phyloP scores from a whole-genome alignment of 2,888 invertebrate genomes.

The Acronicta aceris region DNA sequence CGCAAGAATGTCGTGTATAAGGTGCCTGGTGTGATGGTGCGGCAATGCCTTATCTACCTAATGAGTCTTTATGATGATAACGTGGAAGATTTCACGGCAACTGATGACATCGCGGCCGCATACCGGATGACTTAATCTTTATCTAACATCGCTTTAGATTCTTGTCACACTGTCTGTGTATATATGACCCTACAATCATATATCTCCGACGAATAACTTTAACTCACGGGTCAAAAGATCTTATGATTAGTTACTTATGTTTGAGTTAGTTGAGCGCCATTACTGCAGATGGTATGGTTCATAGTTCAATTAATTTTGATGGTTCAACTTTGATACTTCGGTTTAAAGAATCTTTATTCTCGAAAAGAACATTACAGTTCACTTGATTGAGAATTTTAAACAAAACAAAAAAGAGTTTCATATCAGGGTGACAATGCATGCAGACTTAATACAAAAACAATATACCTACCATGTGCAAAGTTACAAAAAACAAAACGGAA shows the following conservation, averaged over 20 bases:
- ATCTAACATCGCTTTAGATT: slow-evolving; percentile 40
- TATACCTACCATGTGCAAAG: too few relatives aligned
- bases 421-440: too few relatives aligned
- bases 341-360: too few relatives aligned
- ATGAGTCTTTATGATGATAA: slow-evolving; percentile 36
- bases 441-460: too few relatives aligned
- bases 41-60: slow-evolving; percentile 41
- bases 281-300: slow-evolving; percentile 26
- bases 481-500: too few relatives aligned
- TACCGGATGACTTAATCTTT: slow-evolving; percentile 45
- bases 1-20: slow-evolving; percentile 31
- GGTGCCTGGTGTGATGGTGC: slow-evolving; percentile 26
- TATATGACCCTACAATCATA: slow-evolving; percentile 28
- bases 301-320: slow-evolving; percentile 49
- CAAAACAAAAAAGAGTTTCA: too few relatives aligned
- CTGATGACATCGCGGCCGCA: slow-evolving; percentile 26
- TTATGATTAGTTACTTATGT: slow-evolving; percentile 48
- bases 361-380: too few relatives aligned
- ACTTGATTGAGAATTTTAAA: too few relatives aligned
- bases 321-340: slow-evolving; percentile 43
- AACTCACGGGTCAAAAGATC: slow-evolving; percentile 46
- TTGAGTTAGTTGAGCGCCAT: slow-evolving; percentile 42
- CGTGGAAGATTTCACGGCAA: slow-evolving; percentile 23
- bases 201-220: slow-evolving; percentile 42
- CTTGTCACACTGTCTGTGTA: slow-evolving; percentile 30